Conservation (phyloP, 2,888 invertebrate species). For the Machimus atricapillus region DNA sequence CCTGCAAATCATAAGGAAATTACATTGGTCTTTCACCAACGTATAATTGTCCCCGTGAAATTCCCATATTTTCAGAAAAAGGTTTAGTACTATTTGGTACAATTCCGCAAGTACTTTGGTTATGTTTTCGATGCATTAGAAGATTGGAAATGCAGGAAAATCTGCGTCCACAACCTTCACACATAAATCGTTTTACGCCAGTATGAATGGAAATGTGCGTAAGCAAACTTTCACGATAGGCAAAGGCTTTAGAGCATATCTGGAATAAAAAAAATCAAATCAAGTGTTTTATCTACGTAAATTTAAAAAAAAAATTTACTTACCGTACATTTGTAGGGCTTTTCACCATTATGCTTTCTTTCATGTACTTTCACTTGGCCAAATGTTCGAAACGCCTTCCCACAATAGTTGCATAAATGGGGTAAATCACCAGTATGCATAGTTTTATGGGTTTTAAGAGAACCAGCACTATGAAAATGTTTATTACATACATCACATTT, state of each 20-base stretch:
- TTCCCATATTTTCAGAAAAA: neutral
- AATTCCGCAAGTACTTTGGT: constrained; percentile 62
- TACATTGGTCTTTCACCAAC: constrained; percentile 9
- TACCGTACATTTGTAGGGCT: constrained; percentile 64
- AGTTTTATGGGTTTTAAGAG: constrained; percentile 62
- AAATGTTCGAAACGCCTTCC: constrained; percentile 57
- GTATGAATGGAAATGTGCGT: constrained; percentile 65
- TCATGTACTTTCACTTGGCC: constrained; percentile 59
- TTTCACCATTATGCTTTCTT: constrained; percentile 63
- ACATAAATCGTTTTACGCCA: constrained; percentile 64
- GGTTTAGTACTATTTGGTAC: constrained; percentile 59
- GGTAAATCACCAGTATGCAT: constrained; percentile 59
- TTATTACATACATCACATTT: constrained; percentile 61
- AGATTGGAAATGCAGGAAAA: constrained; percentile 66
- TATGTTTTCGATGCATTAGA: constrained; percentile 64
- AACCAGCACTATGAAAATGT: constrained; percentile 61
- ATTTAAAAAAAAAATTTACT: constrained; percentile 43
- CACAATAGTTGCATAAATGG: constrained; percentile 56
- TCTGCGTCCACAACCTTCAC: constrained; percentile 64
- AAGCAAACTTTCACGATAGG: constrained; percentile 64
- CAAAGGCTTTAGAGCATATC: constrained; percentile 62
- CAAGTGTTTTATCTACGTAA: neutral
- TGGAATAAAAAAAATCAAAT: constrained; percentile 44
- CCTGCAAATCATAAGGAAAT: too few relatives aligned
- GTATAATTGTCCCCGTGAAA: neutral